A percentile compares a stretch with the other conserved stretches of the same genome.
These are phyloP conservation scores for Tilapia sparmanii DNA, from an alignment of 2,113 vertebrate species.

Conservation along the genomic window DNA sequence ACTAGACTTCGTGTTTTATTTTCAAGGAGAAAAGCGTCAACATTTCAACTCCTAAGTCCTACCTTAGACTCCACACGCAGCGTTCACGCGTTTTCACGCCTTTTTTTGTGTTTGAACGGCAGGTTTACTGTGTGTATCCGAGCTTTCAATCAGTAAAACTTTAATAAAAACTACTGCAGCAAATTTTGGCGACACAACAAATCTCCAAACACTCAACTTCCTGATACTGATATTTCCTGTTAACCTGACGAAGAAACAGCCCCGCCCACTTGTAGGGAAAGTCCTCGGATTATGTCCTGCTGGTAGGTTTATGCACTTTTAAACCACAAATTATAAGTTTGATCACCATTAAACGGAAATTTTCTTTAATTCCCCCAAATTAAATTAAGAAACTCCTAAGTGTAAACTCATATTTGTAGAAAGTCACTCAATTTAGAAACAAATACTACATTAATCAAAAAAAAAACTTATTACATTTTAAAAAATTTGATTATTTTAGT, in stretches of 20 bases:
- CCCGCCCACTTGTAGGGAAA: slow-evolving; percentile 37
- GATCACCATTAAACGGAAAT: neutral
- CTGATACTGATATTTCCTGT: slow-evolving; percentile 66
- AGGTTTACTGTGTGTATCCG: neutral
- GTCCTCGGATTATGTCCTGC: neutral
- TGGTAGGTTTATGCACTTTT: neutral
- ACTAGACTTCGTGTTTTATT: neutral
- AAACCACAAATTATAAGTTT: neutral
- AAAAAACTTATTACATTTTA: neutral
- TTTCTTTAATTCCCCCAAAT: neutral
- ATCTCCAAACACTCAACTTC: slow-evolving; percentile 52
- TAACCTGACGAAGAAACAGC: slow-evolving; percentile 18
- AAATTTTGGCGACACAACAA: neutral
- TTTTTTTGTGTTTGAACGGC: neutral
- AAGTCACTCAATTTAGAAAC: neutral
- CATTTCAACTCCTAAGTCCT: slow-evolving; percentile 5
- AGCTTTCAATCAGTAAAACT: neutral
- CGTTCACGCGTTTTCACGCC: neutral
- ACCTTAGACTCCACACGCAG: slow-evolving; percentile 19
- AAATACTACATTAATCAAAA: neutral
- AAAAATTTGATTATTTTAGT: accelerated
- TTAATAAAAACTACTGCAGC: neutral
- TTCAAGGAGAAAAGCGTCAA: neutral
- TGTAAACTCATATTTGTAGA: neutral
- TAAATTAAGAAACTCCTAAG: neutral